phyloP scores from a whole-genome alignment of 2,113 vertebrate species.

The Carlito syrichta region DNA sequence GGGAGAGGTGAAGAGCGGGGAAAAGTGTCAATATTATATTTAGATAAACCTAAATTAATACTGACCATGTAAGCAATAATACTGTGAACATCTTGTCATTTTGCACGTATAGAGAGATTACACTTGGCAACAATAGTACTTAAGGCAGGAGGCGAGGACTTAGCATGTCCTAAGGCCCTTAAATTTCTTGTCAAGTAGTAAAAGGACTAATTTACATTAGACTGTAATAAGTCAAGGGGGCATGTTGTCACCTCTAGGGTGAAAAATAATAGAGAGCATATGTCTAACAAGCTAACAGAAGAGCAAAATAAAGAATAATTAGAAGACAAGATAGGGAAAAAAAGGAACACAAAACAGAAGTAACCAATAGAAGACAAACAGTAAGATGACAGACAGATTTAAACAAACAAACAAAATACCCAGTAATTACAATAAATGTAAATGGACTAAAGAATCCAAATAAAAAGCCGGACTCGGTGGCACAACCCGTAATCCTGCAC shows the following conservation, averaged over 20 bases:
- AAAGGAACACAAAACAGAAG: neutral
- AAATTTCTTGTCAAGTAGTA: neutral
- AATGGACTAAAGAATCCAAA: neutral
- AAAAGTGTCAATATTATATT: neutral
- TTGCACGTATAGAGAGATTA: neutral
- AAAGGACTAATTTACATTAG: neutral
- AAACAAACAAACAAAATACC: neutral
- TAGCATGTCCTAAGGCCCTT: neutral
- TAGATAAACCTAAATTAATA: neutral
- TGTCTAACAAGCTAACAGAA: neutral
- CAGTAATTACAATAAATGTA: neutral
- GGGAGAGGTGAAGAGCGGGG: neutral
- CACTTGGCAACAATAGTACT: neutral
- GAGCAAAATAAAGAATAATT: neutral
- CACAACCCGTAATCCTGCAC: too few relatives aligned
- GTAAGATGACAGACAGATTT: neutral
- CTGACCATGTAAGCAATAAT: neutral
- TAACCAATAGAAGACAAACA: neutral
- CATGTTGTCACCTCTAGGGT: neutral
- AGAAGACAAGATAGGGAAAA: neutral
- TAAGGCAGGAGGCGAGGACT: neutral
- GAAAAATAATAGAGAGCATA: neutral
- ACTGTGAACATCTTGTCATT: neutral
- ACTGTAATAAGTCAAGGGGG: neutral
- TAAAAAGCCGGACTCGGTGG: too few relatives aligned